Conservation (phyloP, 2,113 vertebrate genomes). For the Acrocephalus kingi region DNA sequence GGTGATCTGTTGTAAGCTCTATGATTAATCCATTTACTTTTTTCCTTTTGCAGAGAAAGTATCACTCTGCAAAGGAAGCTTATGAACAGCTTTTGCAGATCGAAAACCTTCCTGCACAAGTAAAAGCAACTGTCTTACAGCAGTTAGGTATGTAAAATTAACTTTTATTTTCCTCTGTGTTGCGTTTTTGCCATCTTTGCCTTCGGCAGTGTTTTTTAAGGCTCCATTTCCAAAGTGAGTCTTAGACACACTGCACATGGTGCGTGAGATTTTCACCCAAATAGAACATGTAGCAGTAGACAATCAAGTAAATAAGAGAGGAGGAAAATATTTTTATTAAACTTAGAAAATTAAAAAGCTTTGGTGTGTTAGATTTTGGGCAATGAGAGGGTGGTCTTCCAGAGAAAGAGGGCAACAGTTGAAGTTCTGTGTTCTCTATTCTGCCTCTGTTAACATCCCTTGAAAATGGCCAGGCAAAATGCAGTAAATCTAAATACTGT, state of each 20-base stretch:
- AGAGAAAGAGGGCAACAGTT: background rate
- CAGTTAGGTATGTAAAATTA: slow-evolving; percentile 90
- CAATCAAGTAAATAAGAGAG: slow-evolving; percentile 20
- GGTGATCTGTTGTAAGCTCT: slow-evolving; percentile 47
- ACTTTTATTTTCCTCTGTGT: background rate
- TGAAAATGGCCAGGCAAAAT: background rate
- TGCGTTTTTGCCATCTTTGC: background rate
- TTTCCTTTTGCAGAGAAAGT: slow-evolving; percentile 87
- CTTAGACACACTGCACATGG: background rate
- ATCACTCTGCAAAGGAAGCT: slow-evolving; percentile 95
- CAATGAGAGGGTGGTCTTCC: background rate
- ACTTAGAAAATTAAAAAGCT: background rate
- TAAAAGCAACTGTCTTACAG: slow-evolving; percentile 97
- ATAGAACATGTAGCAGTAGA: background rate
- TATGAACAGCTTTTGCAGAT: slow-evolving; percentile 96
- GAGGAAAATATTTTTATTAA: background rate
- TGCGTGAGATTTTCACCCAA: background rate
- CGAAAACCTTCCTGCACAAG: slow-evolving; percentile 95
- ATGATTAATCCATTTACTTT: slow-evolving; percentile 60
- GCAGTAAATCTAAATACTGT: background rate
- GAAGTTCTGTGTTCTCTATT: background rate
- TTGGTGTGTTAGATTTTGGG: background rate
- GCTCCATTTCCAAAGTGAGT: background rate
- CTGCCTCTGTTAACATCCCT: background rate
- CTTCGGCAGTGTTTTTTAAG: slow-evolving; percentile 35